Conservation (phyloP, 2,888 invertebrate genomes). For the Crioceris asparagi region DNA sequence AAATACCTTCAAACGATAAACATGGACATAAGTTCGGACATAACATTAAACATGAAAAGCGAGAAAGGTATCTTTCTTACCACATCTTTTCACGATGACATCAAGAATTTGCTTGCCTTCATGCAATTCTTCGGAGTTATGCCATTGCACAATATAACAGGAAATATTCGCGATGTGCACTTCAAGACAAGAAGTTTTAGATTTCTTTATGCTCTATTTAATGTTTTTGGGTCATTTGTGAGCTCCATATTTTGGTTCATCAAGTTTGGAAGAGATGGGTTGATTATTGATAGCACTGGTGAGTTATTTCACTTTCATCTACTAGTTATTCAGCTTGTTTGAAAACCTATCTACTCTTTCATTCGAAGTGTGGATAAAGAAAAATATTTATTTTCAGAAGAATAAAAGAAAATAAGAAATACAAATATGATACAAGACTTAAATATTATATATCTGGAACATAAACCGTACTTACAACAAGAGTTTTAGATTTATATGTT, state of each 20-base stretch:
- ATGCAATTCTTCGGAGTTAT: conserved; percentile 30
- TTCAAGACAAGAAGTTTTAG: conserved; percentile 27
- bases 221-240: conserved; percentile 22
- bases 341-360: too few species aligned
- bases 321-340: too few species aligned
- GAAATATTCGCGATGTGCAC: conserved; percentile 19
- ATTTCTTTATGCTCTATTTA: conserved; percentile 22
- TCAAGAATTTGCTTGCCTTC: conserved; percentile 25
- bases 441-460: too few species aligned
- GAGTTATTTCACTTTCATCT: too few species aligned
- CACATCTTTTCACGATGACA: conserved; percentile 23
- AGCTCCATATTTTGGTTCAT: conserved; percentile 24
- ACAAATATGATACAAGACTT: too few species aligned
- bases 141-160: conserved; percentile 25
- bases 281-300: conserved; percentile 29
- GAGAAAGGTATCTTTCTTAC: conserved; percentile 8
- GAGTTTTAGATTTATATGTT: too few species aligned
- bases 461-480: too few species aligned
- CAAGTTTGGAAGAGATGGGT: conserved; percentile 25
- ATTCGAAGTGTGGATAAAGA: too few species aligned
- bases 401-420: too few species aligned
- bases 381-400: too few species aligned
- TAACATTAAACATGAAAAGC: conserved; percentile 18
- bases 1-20: conserved; percentile 11
- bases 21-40: conserved; percentile 18